Conservation (phyloP, 2,797 vertebrate genomes). For the Sebastes jordani region DNA sequence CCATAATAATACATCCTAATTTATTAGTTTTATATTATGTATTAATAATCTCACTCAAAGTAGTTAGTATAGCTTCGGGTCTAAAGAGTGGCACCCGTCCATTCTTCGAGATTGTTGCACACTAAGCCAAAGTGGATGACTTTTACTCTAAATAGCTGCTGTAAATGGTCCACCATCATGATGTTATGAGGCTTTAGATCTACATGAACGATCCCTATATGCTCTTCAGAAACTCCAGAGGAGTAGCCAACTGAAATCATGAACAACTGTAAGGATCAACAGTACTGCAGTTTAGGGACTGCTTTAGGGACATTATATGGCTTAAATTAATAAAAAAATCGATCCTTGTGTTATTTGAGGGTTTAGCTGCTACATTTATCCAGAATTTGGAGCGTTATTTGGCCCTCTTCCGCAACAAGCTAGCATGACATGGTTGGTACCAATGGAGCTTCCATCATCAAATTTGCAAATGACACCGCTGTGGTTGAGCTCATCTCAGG, state of each 20-base stretch:
- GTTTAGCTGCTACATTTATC: no score
- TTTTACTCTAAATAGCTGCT: background rate
- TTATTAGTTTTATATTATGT: no score
- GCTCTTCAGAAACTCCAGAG: background rate
- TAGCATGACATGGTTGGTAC: no score
- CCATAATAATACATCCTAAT: no score
- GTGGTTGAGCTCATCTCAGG: no score
- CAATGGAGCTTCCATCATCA: no score
- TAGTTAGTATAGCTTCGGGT: background rate
- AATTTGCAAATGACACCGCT: no score
- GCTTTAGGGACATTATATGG: background rate
- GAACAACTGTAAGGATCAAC: background rate
- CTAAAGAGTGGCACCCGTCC: background rate
- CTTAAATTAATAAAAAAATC: background rate
- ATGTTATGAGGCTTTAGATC: conserved; percentile 14
- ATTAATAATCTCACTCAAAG: no score
- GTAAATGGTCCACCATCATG: background rate
- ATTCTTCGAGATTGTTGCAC: background rate
- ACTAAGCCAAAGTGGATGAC: background rate
- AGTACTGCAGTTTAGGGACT: background rate
- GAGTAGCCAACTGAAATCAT: conserved; percentile 7
- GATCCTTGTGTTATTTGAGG: no score
- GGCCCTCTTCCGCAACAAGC: no score
- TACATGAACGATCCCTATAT: background rate
- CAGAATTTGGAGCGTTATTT: no score